Base-by-base conservation (phyloP, 1,140 invertebrate genomes). In the Diuraphis noxia region DNA sequence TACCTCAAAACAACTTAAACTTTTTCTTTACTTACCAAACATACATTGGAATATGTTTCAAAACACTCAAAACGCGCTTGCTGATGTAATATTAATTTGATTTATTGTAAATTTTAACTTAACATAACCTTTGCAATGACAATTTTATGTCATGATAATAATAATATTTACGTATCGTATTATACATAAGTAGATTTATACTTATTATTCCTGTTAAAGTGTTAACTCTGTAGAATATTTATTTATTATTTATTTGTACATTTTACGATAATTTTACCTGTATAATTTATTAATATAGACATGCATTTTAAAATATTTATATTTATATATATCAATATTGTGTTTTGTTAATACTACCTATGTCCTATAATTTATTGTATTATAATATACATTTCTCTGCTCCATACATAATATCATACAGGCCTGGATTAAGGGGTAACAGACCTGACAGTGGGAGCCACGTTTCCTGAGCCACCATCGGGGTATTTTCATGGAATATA, bases 211-310 rank as follows among this genome's bases (percentile, higher is more conserved):
- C 36, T 91, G 89, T 91, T n/a, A n/a, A n/a, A n/a, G n/a, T n/a
- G n/a, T n/a, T 91, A 91, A 49, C 30, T 82, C 9, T 82, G 72
- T 91, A 91, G 77, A 91, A 41, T 85, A 85, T 85, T 86, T 91
- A 49, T 89, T 89, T 90, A 91, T 49, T 81, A 91, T 90, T 46
- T 90, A 90, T 90, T 77, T 90, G 72, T 79, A 81, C 23, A 81
- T 81, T 81, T 25, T 36, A 34, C 4, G 56, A 72, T 72, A 72
- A 72, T 72, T 72, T 72, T 72, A 72, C n/a, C 30, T 72, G 13
- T n/a, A 72, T 72, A 72, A 72, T 72, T n/a, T 72, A n/a, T 40
- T 88, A 87, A 56, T 87, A 56, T 86, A 85, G 23, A 84, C 38
- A 81, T 40, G 6, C n/a, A 81, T 82, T n/a, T n/a, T n/a, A 82